These are phyloP conservation scores for Gallinago undulata DNA, from an alignment of 2,113 vertebrate genomes.

Conservation along the genomic window DNA sequence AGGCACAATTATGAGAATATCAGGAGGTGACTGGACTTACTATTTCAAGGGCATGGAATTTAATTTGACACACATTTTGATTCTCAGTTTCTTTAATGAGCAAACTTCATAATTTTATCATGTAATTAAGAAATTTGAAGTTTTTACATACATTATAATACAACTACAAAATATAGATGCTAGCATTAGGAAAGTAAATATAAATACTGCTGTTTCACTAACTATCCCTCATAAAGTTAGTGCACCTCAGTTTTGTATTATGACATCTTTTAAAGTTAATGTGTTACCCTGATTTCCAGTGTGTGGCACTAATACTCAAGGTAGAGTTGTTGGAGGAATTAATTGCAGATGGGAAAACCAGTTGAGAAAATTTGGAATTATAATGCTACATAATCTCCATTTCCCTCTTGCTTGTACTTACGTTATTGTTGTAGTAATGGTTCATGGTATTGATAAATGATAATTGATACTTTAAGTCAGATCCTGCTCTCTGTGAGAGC, in stretches of 20 bases:
- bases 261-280: not conserved
- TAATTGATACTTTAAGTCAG: not conserved
- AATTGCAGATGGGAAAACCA: not conserved
- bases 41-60: not conserved
- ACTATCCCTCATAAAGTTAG: not conserved
- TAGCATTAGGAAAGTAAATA: not conserved
- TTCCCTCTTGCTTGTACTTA: not conserved
- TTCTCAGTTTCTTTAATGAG: not conserved
- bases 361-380: not conserved
- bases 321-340: not conserved
- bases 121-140: not conserved
- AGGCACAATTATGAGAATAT: not conserved
- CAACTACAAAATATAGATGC: not conserved
- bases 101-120: not conserved
- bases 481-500: not conserved
- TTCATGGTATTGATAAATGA: not conserved
- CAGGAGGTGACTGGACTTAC: not conserved
- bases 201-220: not conserved
- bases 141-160: not conserved
- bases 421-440: not conserved
- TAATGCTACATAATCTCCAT: not conserved
- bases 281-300: slow-evolving; percentile 24
- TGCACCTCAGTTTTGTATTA: not conserved
- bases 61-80: not conserved
- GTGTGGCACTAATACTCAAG: slow-evolving; percentile 53